A percentile compares a stretch with the other conserved stretches of the same genome.
These are phyloP conservation scores for Aromia moschata DNA, from an alignment of 2,888 invertebrate genomes.

Conservation along the genomic window DNA sequence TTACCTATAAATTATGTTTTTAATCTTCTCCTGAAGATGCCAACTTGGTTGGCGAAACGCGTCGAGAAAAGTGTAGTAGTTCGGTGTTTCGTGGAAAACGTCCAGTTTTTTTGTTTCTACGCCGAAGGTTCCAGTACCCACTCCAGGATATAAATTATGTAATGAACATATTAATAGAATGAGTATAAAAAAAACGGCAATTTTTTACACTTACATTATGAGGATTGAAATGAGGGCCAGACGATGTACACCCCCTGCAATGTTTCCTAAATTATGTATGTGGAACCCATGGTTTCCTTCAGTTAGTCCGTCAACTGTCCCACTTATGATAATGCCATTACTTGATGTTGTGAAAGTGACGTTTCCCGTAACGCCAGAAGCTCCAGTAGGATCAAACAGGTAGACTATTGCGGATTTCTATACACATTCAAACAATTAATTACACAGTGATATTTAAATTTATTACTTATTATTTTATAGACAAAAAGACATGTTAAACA, in stretches of 20 bases:
- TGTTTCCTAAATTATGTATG: conserved; percentile 33
- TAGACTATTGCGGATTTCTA: conserved; percentile 18
- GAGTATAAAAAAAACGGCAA: too few species aligned
- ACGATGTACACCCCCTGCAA: conserved; percentile 64
- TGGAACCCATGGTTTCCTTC: conserved; percentile 38
- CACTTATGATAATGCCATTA: conserved; percentile 26
- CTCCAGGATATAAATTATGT: too few species aligned
- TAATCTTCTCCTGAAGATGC: too few species aligned
- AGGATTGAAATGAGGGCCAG: conserved; percentile 84
- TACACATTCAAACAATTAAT: conserved; percentile 6
- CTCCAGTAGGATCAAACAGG: conserved; percentile 4
- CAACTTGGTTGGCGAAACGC: too few species aligned
- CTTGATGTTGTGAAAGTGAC: conserved; percentile 1
- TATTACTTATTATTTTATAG: too few species aligned
- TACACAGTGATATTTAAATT: neutral
- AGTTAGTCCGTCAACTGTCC: conserved; percentile 25
- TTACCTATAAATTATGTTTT: neutral
- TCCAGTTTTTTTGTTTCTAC: too few species aligned
- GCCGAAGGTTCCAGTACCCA: too few species aligned
- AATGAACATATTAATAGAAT: too few species aligned
- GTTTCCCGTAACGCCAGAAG: neutral
- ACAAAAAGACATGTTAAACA: conserved; percentile 2
- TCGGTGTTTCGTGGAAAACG: too few species aligned
- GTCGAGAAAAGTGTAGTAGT: too few species aligned
- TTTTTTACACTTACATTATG: conserved; percentile 70